Evolutionary conservation across 2,113 vertebrate genomes (phyloP), one percentile per base, ranked within the genome.

Genomic region (Varanus komodoensis): DNA sequence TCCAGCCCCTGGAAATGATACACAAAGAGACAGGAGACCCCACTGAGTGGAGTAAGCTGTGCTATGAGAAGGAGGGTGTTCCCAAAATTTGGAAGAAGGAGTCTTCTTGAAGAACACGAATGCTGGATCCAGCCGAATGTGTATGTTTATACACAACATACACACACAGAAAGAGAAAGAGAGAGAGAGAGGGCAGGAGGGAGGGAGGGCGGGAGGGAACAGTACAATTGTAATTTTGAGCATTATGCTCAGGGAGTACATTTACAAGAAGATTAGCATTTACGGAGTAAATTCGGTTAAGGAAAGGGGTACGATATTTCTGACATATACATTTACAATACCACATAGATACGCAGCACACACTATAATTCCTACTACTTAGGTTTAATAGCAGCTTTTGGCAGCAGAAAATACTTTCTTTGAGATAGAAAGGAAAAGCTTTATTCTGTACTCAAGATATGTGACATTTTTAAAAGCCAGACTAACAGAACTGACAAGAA

Each of bases 401-500:
- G 57, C 80, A 54, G 48, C 8, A 7, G 50, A 64, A 23, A 87
- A 82, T 89, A 3, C 1, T 86, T 23, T n/a, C 19, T 48, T 80
- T 64, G 6, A 91, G 3, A 67, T 71, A 83, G 80, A 77, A 15
- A 86, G 27, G 64, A 85, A 19, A 71, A 84, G 27, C 50, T 8
- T 9, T 14, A 12, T 57, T 54, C 0, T 87, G 3, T 48, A 79
- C 1, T 79, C 44, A 68, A 86, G 67, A 74, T 75, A 78, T 88
- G 29, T 34, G 3, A 29, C n/a, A 89, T 54, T 19, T 52, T 79
- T 92, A 61, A 89, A 91, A 88, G 44, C 3, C 44, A 88, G 34
- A 6, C 64, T 86, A 89, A 91, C 3, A 84, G 27, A 91, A 87
- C 32, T 79, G 84, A 90, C 48, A 87, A 79, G 64, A 1, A 80